Evolutionary conservation across 2,797 vertebrate genomes (phyloP).

Genomic region (Tapera naevia): DNA sequence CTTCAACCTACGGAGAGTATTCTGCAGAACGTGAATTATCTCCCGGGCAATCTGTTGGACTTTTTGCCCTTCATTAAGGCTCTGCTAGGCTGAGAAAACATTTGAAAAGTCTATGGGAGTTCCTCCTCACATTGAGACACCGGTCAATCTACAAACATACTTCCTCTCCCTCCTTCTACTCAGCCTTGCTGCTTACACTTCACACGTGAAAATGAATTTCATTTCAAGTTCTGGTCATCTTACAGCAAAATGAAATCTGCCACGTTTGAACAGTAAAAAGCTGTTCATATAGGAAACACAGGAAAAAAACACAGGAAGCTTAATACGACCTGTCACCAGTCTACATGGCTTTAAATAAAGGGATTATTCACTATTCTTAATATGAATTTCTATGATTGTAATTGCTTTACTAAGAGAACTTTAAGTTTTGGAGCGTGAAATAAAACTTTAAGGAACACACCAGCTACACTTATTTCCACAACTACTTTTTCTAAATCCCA

Average conservation of each 20-base stretch:
- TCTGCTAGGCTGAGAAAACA: background rate
- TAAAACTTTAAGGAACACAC: background rate
- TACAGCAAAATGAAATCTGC: background rate
- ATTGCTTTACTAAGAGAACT: background rate
- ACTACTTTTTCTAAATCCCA: background rate
- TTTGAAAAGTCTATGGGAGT: background rate
- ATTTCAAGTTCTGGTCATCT: background rate
- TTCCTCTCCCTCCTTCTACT: background rate
- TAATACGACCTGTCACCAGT: background rate
- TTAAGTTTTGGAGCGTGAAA: background rate
- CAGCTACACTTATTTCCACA: background rate
- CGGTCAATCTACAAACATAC: background rate
- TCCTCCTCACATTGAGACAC: background rate
- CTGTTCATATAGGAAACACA: no score
- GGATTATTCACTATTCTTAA: background rate
- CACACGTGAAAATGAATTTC: rapidly evolving
- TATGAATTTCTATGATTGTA: background rate
- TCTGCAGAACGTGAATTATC: background rate
- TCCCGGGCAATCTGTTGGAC: background rate
- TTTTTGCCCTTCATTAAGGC: background rate
- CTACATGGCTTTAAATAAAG: background rate
- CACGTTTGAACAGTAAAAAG: background rate
- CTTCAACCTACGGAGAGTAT: background rate
- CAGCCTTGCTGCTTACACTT: background rate
- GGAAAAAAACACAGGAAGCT: background rate